Percentiles rank a stretch among this genome's conserved stretches.
Evolutionary conservation across 2,113 vertebrate genomes (phyloP).

Genomic region (Phoenicopterus ruber): DNA sequence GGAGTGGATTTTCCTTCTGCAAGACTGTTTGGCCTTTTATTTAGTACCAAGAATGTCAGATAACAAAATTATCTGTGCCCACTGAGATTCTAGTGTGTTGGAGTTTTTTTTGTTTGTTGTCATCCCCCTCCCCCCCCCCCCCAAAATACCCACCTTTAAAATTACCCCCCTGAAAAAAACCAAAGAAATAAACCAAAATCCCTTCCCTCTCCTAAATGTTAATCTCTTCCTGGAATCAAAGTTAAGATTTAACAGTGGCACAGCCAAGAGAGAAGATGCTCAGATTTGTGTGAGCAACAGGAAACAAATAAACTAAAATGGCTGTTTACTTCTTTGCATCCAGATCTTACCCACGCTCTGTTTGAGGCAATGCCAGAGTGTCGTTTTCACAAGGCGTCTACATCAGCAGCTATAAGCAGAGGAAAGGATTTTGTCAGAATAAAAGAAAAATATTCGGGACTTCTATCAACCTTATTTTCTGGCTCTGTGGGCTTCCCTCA

Average conservation of each 20-base stretch:
- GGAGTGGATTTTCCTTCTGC: not conserved
- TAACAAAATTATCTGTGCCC: accelerated
- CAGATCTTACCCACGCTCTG: not conserved
- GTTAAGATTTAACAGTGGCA: not conserved
- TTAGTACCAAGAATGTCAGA: accelerated
- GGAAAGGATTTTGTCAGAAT: conserved; percentile 39
- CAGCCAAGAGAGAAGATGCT: not conserved
- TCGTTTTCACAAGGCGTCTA: not conserved
- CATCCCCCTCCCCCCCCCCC: too few relatives aligned
- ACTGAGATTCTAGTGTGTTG: not conserved
- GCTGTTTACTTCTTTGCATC: conserved; percentile 7
- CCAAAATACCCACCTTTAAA: not conserved
- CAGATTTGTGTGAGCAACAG: not conserved
- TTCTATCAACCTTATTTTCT: conserved; percentile 49
- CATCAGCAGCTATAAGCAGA: not conserved
- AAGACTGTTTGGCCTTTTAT: not conserved
- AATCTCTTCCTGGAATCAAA: not conserved
- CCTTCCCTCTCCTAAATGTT: not conserved
- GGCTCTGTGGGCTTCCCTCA: conserved; percentile 25
- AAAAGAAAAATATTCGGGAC: conserved; percentile 9
- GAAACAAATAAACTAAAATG: not conserved
- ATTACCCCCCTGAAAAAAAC: not conserved
- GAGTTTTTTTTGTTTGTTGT: not conserved
- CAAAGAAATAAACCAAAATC: not conserved
- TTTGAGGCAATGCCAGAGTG: not conserved